phyloP scores from a whole-genome alignment of 2,888 invertebrate genomes.

The Arge pagana region DNA sequence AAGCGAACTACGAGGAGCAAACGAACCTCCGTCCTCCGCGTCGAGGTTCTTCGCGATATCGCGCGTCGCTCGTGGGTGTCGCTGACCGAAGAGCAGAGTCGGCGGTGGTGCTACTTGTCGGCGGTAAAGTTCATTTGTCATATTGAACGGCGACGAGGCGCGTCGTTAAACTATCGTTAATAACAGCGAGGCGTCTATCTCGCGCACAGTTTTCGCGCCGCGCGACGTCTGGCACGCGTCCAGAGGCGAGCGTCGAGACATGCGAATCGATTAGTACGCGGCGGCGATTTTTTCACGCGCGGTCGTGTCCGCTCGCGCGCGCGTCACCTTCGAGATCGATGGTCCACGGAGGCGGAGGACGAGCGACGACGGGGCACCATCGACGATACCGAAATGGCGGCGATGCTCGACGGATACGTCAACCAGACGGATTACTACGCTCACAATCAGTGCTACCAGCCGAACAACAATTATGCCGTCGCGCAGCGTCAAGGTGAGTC shows the following conservation, averaged over 20 bases:
- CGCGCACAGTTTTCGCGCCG: conserved; percentile 10
- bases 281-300: too few species aligned
- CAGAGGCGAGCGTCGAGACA: conserved; percentile 18
- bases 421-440: conserved; percentile 11
- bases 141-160: conserved; percentile 2
- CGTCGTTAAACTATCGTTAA: conserved; percentile 20
- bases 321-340: too few species aligned
- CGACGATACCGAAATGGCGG: background rate
- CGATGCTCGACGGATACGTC: conserved; percentile 14
- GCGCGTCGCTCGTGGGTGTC: conserved; percentile 12
- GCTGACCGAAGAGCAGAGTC: conserved; percentile 20
- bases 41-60: background rate
- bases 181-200: conserved; percentile 1
- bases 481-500: conserved; percentile 11
- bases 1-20: conserved; percentile 4
- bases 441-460: conserved; percentile 16
- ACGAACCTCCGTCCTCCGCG: too few species aligned
- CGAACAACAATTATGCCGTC: background rate
- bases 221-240: conserved; percentile 5
- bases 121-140: conserved; percentile 14
- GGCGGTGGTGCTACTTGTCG: conserved; percentile 15
- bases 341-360: too few species aligned
- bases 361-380: too few species aligned
- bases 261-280: conserved; percentile 16
- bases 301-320: background rate